Evolutionary conservation across 2,888 invertebrate species (phyloP).

Genomic region (Azorinus chamasolen): DNA sequence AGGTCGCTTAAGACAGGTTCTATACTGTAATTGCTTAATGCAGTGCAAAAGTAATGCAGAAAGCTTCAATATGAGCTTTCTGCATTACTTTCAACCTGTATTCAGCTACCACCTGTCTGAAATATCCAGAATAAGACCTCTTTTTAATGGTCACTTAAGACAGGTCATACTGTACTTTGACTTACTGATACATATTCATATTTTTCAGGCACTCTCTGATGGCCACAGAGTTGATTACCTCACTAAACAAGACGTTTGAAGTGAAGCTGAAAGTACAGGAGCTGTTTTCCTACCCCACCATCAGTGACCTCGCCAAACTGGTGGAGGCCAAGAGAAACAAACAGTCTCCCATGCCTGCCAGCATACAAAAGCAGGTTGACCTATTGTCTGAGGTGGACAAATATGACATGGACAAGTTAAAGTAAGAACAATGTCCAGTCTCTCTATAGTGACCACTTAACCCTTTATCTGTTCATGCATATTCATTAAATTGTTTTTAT

Average conservation of each 20-base stretch:
- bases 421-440: constrained; percentile 79
- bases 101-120: no score
- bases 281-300: constrained; percentile 85
- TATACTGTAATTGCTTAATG: no score
- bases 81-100: no score
- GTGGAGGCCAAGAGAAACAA: constrained; percentile 77
- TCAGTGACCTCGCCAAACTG: constrained; percentile 82
- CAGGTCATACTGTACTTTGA: no score
- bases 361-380: constrained; percentile 72
- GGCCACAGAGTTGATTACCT: constrained; percentile 84
- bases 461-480: no score
- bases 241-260: constrained; percentile 78
- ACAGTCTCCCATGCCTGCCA: constrained; percentile 14
- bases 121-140: no score
- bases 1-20: no score
- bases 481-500: no score
- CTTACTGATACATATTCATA: background rate
- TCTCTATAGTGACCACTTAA: no score
- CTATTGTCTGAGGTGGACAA: constrained; percentile 83
- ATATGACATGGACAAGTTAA: constrained; percentile 82
- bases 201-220: constrained; percentile 86
- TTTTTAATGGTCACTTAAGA: no score
- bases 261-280: constrained; percentile 84
- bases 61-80: no score
- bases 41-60: no score